These are phyloP conservation scores for Brachionus calyciflorus DNA, from an alignment of 1,140 invertebrate species.

Conservation along the genomic window DNA sequence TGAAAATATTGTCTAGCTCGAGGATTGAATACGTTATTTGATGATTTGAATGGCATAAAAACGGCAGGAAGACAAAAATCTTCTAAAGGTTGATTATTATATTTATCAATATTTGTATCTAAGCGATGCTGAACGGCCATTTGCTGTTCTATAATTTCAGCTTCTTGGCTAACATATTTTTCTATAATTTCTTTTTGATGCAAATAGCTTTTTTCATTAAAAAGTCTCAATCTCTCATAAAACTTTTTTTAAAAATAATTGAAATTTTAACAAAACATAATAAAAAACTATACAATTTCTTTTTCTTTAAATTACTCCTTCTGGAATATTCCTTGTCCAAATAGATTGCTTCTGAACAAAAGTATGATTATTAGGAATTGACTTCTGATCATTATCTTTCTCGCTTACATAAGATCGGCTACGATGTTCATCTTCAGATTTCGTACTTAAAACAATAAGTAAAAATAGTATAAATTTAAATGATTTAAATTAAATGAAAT, in stretches of 20 bases:
- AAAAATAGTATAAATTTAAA: no score
- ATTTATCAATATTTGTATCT: not conserved
- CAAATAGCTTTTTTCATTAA: slow-evolving; percentile 20
- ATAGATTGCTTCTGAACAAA: not conserved
- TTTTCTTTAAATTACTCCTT: no score
- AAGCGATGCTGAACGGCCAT: slow-evolving; percentile 39
- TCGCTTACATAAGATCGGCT: not conserved
- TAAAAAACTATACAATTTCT: not conserved
- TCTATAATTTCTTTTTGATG: slow-evolving; percentile 25
- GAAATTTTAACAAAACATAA: no score
- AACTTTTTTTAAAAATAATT: not conserved
- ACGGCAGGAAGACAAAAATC: slow-evolving; percentile 53
- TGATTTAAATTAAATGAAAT: no score
- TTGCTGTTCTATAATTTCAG: slow-evolving; percentile 17
- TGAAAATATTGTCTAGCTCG: slow-evolving; percentile 58
- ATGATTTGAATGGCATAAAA: slow-evolving; percentile 55
- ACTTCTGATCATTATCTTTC: not conserved
- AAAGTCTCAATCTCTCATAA: not conserved
- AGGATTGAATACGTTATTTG: slow-evolving; percentile 54
- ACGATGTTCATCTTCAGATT: not conserved
- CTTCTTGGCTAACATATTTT: slow-evolving; percentile 25
- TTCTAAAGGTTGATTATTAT: not conserved
- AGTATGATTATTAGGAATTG: not conserved
- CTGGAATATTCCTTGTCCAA: not conserved
- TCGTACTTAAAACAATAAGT: no score